These are phyloP conservation scores for Neuroterus valhalla DNA, from an alignment of 1,140 invertebrate genomes.

Conservation along the genomic window DNA sequence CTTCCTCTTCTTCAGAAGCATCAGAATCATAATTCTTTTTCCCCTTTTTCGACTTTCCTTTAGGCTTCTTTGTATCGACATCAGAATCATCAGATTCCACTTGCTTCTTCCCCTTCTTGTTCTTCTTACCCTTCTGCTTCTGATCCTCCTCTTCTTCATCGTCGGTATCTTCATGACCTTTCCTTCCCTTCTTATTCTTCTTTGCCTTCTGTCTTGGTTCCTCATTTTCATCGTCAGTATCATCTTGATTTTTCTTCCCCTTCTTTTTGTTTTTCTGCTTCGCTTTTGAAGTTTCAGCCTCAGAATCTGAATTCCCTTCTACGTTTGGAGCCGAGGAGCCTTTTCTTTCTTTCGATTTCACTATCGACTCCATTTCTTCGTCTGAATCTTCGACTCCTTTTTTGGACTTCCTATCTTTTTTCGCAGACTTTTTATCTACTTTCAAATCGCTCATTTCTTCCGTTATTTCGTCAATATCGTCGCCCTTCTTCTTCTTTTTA, in stretches of 20 bases:
- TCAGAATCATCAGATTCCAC: conserved; percentile 51
- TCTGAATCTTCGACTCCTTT: conserved; percentile 46
- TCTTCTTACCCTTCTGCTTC: conserved; percentile 72
- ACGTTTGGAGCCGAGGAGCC: conserved; percentile 62
- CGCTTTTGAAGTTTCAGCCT: conserved; percentile 49
- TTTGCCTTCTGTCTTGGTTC: conserved; percentile 50
- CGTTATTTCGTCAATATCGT: conserved; percentile 60
- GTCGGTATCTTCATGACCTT: conserved; percentile 62
- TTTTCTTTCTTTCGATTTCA: conserved; percentile 67
- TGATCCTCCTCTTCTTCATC: conserved; percentile 52
- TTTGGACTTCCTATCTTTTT: conserved; percentile 63
- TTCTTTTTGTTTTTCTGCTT: conserved; percentile 58
- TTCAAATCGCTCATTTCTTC: conserved; percentile 62
- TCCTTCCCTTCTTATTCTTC: conserved; percentile 62
- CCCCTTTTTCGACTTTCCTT: conserved; percentile 61
- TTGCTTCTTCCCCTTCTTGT: conserved; percentile 55
- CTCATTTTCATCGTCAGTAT: conserved; percentile 59
- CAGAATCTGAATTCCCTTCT: conserved; percentile 57
- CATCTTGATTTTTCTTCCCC: conserved; percentile 46
- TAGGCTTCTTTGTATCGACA: conserved; percentile 44
- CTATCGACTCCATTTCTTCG: conserved; percentile 39
- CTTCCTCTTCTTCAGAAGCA: conserved; percentile 68
- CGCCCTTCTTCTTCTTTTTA: conserved; percentile 56
- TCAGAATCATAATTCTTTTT: conserved; percentile 68
- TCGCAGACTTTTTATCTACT: conserved; percentile 59